Conservation (phyloP, 2,888 invertebrate species). For the Ectemnius cavifrons region DNA sequence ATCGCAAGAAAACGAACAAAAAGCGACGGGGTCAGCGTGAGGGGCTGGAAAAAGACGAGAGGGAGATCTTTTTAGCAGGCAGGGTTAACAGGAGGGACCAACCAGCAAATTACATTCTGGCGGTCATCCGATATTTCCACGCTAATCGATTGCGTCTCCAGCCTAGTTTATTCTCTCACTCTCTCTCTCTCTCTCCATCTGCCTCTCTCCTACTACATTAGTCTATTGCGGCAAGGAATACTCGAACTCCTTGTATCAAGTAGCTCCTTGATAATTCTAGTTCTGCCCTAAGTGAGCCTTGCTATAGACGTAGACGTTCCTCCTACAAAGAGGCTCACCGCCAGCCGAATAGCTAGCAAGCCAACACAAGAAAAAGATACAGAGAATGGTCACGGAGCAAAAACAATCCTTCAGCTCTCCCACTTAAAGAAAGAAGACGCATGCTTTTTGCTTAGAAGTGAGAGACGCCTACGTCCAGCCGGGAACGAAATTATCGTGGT, state of each 20-base stretch:
- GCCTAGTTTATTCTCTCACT: slow-evolving; percentile 1
- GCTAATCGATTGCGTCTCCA: slow-evolving; percentile 36
- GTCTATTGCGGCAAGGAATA: neutral
- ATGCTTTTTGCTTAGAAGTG: slow-evolving; percentile 48
- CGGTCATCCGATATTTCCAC: slow-evolving; percentile 46
- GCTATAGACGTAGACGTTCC: neutral
- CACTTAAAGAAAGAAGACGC: slow-evolving; percentile 23
- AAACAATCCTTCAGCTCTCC: slow-evolving; percentile 56
- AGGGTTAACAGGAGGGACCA: slow-evolving; percentile 12
- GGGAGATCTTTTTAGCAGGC: slow-evolving; percentile 19
- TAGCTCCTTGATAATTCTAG: slow-evolving; percentile 58
- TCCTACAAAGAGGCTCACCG: neutral
- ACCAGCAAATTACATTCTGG: slow-evolving; percentile 44
- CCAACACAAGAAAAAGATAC: slow-evolving; percentile 3
- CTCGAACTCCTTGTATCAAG: slow-evolving; percentile 23
- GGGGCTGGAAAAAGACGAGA: neutral
- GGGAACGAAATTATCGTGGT: slow-evolving; percentile 62
- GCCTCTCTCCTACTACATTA: neutral
- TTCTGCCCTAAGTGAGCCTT: slow-evolving; percentile 34
- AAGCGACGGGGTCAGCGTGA: no score
- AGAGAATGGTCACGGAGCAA: slow-evolving; percentile 31
- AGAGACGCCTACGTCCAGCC: slow-evolving; percentile 32
- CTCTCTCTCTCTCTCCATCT: slow-evolving; percentile 28
- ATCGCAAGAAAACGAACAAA: slow-evolving; percentile 28
- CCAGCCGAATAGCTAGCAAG: slow-evolving; percentile 27